Conservation (phyloP, 2,888 invertebrate species). For the Ellobium chinense region DNA sequence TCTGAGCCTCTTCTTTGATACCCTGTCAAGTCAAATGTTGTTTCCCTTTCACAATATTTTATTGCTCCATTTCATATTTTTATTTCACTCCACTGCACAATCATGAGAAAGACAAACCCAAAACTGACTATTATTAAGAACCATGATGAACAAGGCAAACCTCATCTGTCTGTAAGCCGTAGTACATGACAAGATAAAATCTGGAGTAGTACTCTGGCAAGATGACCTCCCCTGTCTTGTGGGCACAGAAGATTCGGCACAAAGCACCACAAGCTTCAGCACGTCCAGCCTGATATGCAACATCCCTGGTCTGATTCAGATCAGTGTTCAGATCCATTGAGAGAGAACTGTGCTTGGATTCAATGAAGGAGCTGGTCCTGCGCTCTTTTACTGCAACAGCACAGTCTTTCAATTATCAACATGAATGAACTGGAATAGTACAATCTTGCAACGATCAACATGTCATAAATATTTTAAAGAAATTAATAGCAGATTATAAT, state of each 20-base stretch:
- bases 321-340: constrained; percentile 64
- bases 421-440: too few relatives aligned
- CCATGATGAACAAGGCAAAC: constrained; percentile 46
- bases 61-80: too few relatives aligned
- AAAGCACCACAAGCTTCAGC: constrained; percentile 97
- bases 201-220: constrained; percentile 94
- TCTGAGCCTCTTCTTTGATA: too few relatives aligned
- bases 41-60: too few relatives aligned
- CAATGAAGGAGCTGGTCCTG: constrained; percentile 73
- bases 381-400: constrained; percentile 54
- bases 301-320: constrained; percentile 58
- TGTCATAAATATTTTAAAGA: too few relatives aligned
- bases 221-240: constrained; percentile 96
- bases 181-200: constrained; percentile 94
- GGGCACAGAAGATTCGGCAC: constrained; percentile 96
- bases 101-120: too few relatives aligned
- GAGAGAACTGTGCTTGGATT: constrained; percentile 70
- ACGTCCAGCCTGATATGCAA: constrained; percentile 83
- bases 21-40: too few relatives aligned
- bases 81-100: too few relatives aligned
- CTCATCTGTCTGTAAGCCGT: constrained; percentile 86
- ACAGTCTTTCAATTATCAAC: too few relatives aligned
- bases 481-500: too few relatives aligned
- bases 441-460: too few relatives aligned
- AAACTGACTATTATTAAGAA: too few relatives aligned